Base-by-base conservation (phyloP, 2,888 invertebrate genomes). In the Ischnus inquisitorius region DNA sequence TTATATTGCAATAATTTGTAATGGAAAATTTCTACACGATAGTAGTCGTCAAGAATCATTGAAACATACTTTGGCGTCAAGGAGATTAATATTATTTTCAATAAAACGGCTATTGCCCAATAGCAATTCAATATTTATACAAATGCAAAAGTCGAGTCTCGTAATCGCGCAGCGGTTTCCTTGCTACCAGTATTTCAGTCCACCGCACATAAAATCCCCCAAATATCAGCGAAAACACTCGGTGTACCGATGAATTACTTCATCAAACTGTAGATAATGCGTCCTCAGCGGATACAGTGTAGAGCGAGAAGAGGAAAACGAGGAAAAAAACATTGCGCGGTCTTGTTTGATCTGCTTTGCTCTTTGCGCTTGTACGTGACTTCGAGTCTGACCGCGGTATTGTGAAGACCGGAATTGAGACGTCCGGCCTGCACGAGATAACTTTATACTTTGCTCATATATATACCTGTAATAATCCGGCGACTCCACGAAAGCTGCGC, bases 271-370 rank as follows among this genome's bases (percentile, higher is more conserved):
- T 46, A 46, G 46, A 46, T 46, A 60, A 57, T 25, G 14, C 60
- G 46, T 46, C 28, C 46, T 28, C 43, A 10, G 25, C n/a, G 57
- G 39, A 71, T 34, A 43, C 10, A 25, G 5, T 10, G 41, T 8
- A 16, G n/a, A n/a, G n/a, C n/a, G 25, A 41, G 54, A 28, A 28
- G 28, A 46, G 46, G 46, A 46, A 46, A 46, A n/a, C 14, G 12
- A n/a, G 12, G 14, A n/a, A 74, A 46, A 72, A 62, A 74, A 28
- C 22, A n/a, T 62, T 22, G 62, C 62, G 72, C 72, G 72, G 72
- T 74, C 46, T 74, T 74, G 72, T 74, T 74, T 74, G 72, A 74
- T 74, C 62, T 62, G 72, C 28, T 22, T 19, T 10, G 43, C 25
- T 60, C 60, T 28, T n/a, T 46, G 34, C 43, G 43, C 72, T 22